Evolutionary conservation across 2,888 invertebrate genomes (phyloP).

Genomic region (Meandrusa payeni): DNA sequence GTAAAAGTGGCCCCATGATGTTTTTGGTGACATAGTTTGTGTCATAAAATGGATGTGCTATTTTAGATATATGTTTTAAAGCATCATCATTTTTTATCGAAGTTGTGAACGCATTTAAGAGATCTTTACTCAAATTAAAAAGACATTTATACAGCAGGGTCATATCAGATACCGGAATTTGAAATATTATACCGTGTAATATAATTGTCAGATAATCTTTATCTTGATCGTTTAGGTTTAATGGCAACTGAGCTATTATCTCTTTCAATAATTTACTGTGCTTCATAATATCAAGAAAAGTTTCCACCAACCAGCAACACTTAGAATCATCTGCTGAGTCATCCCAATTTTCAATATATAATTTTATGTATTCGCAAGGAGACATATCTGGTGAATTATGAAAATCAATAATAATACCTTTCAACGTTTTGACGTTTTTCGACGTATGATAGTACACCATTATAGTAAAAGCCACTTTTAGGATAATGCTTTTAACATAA

Average conservation of each 20-base stretch:
- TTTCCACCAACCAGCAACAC: constrained; percentile 62
- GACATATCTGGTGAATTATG: constrained; percentile 44
- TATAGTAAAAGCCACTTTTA: constrained; percentile 34
- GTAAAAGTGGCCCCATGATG: constrained; percentile 70
- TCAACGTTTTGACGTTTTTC: constrained; percentile 58
- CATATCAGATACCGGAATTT: constrained; percentile 51
- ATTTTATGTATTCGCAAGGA: constrained; percentile 63
- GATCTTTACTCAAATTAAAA: constrained; percentile 62
- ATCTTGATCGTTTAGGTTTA: constrained; percentile 53
- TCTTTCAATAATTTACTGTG: constrained; percentile 52
- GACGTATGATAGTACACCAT: constrained; percentile 73
- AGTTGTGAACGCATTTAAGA: constrained; percentile 55
- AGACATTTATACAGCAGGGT: constrained; percentile 60
- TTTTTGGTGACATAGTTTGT: constrained; percentile 70
- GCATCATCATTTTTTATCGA: constrained; percentile 69
- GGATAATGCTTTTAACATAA: too few species aligned
- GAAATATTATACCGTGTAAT: constrained; percentile 56
- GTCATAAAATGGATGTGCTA: constrained; percentile 71
- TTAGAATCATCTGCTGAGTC: constrained; percentile 53
- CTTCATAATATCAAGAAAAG: constrained; percentile 59
- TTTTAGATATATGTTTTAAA: constrained; percentile 62
- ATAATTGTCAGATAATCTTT: constrained; percentile 59
- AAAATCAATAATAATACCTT: constrained; percentile 57
- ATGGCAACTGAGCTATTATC: constrained; percentile 45
- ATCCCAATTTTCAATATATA: constrained; percentile 61